Evolutionary conservation across 2,797 vertebrate species (phyloP), one percentile per base, ranked within the genome.

Genomic region (Anas acuta): DNA sequence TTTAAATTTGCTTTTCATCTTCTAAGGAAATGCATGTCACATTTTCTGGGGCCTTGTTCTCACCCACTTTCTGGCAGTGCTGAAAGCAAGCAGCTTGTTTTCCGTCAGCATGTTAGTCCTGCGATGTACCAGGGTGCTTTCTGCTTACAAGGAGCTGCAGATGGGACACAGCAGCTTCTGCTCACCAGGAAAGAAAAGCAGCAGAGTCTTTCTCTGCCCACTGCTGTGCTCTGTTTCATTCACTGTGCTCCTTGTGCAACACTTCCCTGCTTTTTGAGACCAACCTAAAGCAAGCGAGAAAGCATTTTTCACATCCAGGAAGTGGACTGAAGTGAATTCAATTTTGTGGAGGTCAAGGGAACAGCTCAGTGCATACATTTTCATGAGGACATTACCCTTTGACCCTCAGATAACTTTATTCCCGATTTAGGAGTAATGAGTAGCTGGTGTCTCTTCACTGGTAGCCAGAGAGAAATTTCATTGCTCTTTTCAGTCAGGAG

Each of bases 81-180:
- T 95, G 92, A 94, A 96, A 96, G 90, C 80, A 90, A 84, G 79
- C 87, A 90, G 92, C 92, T 96, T 96, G 91, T 92, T 87, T 71
- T 33, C 77, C 90, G 92, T 86, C 92, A 89, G 80, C 57, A 9
- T 77, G 57, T 82, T 84, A 57, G 92, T 86, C 62, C 70, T 73
- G 57, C 5, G 19, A n/a, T 82, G 85, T 83, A 89, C 88, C 30
- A 6, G 88, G 81, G 78, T 93, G 80, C 80, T 80, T 86, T 90
- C 86, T 87, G 75, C 25, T 4, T 32, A 21, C 64, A 47, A 70
- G 87, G 86, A 88, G 77, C 83, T 90, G 37, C 95, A 92, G 86
- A 92, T 92, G 93, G 77, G 92, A 61, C 81, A 71, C 91, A 87
- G 77, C 80, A 95, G 83, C 65, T 81, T 87, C 80, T 92, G 73